Percentiles rank a stretch among this genome's conserved stretches.
Conservation (phyloP, 2,797 vertebrate genomes). For the Phoeniculus purpureus region DNA sequence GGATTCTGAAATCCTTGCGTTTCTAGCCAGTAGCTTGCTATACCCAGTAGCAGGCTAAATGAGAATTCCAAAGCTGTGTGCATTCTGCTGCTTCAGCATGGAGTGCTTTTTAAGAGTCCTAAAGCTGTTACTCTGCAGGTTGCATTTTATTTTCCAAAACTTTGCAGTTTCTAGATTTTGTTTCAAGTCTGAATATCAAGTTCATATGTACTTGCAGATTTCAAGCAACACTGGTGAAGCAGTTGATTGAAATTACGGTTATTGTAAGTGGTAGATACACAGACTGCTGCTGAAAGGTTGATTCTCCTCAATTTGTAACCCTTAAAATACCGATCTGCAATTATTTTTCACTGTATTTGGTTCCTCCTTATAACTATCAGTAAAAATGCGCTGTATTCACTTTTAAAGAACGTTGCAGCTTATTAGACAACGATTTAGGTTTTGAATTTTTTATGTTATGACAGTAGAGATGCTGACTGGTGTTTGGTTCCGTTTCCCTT, state of each 20-base stretch:
- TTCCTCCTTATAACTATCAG: neutral
- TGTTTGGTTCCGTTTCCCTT: neutral
- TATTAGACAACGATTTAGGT: slow-evolving; percentile 20
- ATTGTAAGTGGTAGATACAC: neutral
- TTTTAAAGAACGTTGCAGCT: neutral
- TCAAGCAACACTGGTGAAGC: neutral
- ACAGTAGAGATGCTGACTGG: slow-evolving; percentile 23
- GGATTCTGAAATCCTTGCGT: neutral
- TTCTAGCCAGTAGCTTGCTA: neutral
- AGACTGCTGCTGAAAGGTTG: slow-evolving; percentile 21
- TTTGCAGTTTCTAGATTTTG: neutral
- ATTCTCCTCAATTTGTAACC: slow-evolving; percentile 14
- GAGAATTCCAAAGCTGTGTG: neutral
- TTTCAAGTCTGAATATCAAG: neutral
- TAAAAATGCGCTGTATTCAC: slow-evolving; percentile 19
- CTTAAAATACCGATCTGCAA: slow-evolving; percentile 1
- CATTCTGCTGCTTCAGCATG: neutral
- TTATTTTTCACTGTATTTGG: slow-evolving; percentile 16
- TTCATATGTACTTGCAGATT: slow-evolving; percentile 5
- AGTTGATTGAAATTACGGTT: neutral
- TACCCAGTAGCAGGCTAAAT: neutral
- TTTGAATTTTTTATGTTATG: neutral
- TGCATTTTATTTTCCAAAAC: neutral
- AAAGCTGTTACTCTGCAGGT: neutral
- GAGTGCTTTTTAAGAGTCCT: slow-evolving; percentile 6